Conservation (phyloP, 2,888 invertebrate species). For the Aphidius colemani region DNA sequence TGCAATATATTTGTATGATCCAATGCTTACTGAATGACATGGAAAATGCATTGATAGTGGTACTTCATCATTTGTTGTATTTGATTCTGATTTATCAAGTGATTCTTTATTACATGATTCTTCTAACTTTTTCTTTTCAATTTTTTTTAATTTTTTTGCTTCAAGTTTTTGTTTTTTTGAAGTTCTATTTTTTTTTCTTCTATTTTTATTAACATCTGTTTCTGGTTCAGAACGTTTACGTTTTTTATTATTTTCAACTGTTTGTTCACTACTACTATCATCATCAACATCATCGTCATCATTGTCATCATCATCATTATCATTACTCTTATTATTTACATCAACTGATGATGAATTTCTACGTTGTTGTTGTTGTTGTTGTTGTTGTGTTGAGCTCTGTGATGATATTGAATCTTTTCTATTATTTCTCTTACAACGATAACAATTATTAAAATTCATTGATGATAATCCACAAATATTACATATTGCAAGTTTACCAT, state of each 20-base stretch:
- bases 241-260: background rate
- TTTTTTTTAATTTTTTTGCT: background rate
- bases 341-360: constrained; percentile 41
- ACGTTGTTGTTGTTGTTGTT: constrained; percentile 34
- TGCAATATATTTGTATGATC: constrained; percentile 80
- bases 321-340: constrained; percentile 13
- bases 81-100: constrained; percentile 10
- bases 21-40: constrained; percentile 79
- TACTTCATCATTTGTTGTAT: background rate
- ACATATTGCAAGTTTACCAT: constrained; percentile 79
- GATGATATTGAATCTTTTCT: constrained; percentile 72
- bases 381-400: constrained; percentile 33
- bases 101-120: background rate
- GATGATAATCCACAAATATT: constrained; percentile 80
- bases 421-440: constrained; percentile 73
- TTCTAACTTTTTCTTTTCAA: constrained; percentile 22
- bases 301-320: background rate
- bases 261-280: background rate
- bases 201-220: background rate
- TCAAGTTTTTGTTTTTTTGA: too few relatives aligned
- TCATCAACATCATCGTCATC: background rate
- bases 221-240: background rate
- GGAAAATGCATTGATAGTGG: constrained; percentile 65
- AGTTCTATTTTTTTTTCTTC: too few relatives aligned
- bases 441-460: constrained; percentile 78